phyloP scores from a whole-genome alignment of 2,113 vertebrate genomes.

The Actinemys pallida region DNA sequence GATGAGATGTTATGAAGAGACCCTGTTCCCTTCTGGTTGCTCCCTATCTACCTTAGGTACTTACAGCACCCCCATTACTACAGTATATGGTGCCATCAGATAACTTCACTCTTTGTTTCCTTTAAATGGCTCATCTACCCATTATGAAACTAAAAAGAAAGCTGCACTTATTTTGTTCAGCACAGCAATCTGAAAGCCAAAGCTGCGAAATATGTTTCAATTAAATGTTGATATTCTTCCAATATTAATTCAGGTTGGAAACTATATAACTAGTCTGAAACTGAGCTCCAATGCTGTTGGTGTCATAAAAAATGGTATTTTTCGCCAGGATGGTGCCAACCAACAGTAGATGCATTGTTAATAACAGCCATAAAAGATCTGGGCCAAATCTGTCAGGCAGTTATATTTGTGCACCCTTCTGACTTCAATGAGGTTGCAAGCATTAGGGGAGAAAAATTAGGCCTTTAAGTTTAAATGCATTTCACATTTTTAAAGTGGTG shows the following conservation, averaged over 20 bases:
- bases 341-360: background rate
- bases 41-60: background rate
- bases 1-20: background rate
- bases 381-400: constrained; percentile 10
- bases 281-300: background rate
- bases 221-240: background rate
- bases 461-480: background rate
- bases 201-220: background rate
- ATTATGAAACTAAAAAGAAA: background rate
- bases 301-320: background rate
- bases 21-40: background rate
- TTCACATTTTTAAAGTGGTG: background rate
- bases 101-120: background rate
- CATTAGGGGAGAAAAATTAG: background rate
- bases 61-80: background rate
- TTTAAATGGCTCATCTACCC: background rate
- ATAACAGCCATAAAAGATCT: background rate
- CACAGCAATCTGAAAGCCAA: background rate
- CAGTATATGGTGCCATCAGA: background rate
- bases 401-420: background rate
- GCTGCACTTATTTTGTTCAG: background rate
- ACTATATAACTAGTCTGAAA: background rate
- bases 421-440: background rate
- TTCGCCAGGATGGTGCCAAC: constrained; percentile 1
- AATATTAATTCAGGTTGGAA: constrained; percentile 32